Evolutionary conservation across 2,888 invertebrate genomes (phyloP), one percentile per base, ranked within the genome.

Genomic region (Sarcophaga rosellei): DNA sequence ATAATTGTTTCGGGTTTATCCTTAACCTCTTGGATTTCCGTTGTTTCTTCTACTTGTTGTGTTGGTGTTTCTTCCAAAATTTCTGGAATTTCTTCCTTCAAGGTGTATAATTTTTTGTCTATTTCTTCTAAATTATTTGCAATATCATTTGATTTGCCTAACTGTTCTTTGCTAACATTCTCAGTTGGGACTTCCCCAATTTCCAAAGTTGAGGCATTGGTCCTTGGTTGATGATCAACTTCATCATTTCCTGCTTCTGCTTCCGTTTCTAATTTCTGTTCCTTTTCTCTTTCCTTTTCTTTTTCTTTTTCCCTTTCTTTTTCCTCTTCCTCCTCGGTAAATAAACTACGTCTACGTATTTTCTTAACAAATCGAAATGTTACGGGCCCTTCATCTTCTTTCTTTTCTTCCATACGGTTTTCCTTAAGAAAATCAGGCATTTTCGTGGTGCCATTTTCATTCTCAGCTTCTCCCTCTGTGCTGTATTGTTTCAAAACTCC

Each of bases 401-500:
- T 72, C 6, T 25, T 61, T n/a, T 80, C 45, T 20, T 73, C 53
- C 11, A 69, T 66, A 11, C 76, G 53, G 4, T 17, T 4, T 63
- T 78, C 63, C 61, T 47, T 74, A 17, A 15, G 1, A 44, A 6
- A 62, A n/a, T n/a, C 23, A 11, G 17, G 20, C 4, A 4, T 12
- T 44, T 59, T 35, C 11, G 72, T 17, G 12, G 69, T 53, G 53
- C 72, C 61, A 47, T 57, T 66, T 62, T 88, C 79, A 57, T 61
- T 69, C 84, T 89, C 62, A 84, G 84, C 66, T 72, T 90, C 91
- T 21, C 89, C 89, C 21, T 93, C 92, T 3, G 91, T 91, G 83
- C 92, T 92, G 75, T 93, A 92, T 76, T 93, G 91, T 82, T 91
- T 92, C 4, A 93, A 87, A 15, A 93, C 93, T 11, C 91, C 91